A percentile compares a stretch with the other conserved stretches of the same genome.
Evolutionary conservation across 2,113 vertebrate species (phyloP).

Genomic region (Podarcis muralis): DNA sequence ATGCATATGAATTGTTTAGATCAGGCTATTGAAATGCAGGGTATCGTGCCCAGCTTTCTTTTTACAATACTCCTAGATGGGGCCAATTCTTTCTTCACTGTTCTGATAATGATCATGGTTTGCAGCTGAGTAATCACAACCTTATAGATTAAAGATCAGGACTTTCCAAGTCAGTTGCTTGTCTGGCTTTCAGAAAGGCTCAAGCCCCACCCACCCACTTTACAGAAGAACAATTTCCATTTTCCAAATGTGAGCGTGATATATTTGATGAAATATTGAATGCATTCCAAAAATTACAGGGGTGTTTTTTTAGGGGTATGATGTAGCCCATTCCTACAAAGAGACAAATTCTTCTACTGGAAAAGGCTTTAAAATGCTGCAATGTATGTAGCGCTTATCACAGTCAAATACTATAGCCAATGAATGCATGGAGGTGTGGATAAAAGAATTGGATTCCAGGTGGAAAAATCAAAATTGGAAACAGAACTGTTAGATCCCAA

Average conservation of each 20-base stretch:
- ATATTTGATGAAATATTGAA: not conserved
- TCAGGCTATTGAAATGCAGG: constrained; percentile 45
- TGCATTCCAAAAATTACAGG: not conserved
- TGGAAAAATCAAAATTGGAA: too few relatives aligned
- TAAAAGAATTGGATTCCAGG: too few relatives aligned
- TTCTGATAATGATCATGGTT: not conserved
- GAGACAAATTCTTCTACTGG: not conserved
- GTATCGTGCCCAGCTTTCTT: constrained; percentile 24
- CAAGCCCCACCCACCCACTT: not conserved
- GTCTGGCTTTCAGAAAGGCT: not conserved
- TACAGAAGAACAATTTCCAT: not conserved
- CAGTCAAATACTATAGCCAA: not conserved
- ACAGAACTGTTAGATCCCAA: too few relatives aligned
- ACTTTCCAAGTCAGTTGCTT: not conserved
- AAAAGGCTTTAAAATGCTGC: not conserved
- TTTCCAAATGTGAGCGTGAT: not conserved
- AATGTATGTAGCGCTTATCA: not conserved
- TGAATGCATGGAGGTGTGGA: not conserved
- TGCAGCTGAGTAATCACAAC: not conserved
- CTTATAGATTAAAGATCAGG: not conserved
- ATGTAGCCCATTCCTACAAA: not conserved
- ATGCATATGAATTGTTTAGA: constrained; percentile 41
- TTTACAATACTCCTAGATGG: not conserved
- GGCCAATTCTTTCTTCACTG: not conserved
- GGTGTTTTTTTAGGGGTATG: not conserved